Conservation (phyloP, 2,888 invertebrate species). For the Elgonia sp. region DNA sequence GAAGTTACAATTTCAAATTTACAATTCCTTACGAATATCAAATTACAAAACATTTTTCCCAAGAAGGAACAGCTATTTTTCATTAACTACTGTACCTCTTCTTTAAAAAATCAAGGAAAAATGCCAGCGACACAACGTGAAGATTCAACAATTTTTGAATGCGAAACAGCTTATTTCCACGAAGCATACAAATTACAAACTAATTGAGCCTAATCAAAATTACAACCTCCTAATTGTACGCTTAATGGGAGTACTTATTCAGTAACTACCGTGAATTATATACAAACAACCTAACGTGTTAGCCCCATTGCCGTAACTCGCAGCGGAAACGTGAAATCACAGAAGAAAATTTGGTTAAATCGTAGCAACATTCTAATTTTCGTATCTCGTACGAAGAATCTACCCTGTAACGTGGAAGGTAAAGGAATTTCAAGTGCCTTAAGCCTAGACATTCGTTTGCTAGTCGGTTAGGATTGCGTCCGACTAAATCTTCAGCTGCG, state of each 20-base stretch:
- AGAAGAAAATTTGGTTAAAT: not conserved
- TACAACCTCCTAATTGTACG: not conserved
- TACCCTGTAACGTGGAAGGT: conserved; percentile 1
- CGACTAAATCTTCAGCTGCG: conserved; percentile 52
- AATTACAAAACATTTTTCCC: too few species aligned
- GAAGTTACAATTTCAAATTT: too few species aligned
- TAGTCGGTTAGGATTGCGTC: conserved; percentile 49
- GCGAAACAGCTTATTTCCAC: too few species aligned
- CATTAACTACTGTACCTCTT: too few species aligned
- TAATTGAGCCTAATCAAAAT: not conserved
- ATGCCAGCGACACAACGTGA: too few species aligned
- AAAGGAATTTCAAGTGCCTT: conserved; percentile 40
- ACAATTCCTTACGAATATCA: too few species aligned
- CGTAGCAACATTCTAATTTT: not conserved
- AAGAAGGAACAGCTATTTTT: too few species aligned
- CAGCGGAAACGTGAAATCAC: conserved; percentile 18
- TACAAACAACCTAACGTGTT: not conserved
- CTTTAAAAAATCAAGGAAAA: too few species aligned
- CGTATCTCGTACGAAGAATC: conserved; percentile 33
- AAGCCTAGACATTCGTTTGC: conserved; percentile 61
- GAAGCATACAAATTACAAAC: too few species aligned
- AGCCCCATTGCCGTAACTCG: conserved; percentile 39
- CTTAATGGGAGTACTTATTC: not conserved
- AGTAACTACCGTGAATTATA: not conserved
- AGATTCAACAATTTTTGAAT: too few species aligned